Evolutionary conservation across 2,113 vertebrate genomes (phyloP), one percentile per base, ranked within the genome.

Genomic region (Dipodomys stephensi): DNA sequence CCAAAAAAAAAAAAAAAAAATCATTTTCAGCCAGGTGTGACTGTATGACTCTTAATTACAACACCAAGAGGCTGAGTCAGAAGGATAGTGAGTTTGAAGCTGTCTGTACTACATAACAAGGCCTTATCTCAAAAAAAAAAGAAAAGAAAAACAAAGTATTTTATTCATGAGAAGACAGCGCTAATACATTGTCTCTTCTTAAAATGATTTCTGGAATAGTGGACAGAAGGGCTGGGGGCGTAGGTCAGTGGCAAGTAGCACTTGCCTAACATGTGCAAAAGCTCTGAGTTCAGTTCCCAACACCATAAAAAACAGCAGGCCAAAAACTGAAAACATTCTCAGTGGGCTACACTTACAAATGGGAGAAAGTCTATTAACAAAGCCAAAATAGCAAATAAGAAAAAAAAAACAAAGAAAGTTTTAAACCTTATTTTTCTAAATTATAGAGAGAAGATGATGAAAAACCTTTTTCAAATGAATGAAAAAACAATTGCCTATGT

Each of bases 191-290:
- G 57, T 65, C 82, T 85, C 28, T 89, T 96, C 90, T 88, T 27
- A 89, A 89, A 92, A 68, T 90, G 44, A 78, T 69, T 81, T 94
- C 85, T 94, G 72, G 95, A 91, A 76, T 18, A 64, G 64, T 49
- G 22, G 27, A 91, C n/a, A 74, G 67, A 13, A 49, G 7, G 85
- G 44, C 71, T 87, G 57, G 35, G 57, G 27, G 46, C 44, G 4
- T 8, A 76, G 71, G 11, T 64, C 35, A 87, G 71, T 46, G 32
- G 35, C 16, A 64, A 57, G 49, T 49, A 27, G 27, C 35, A 23
- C 35, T 65, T 65, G 44, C 35, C 32, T 87, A 22, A 12, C 39
- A 62, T 23, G 32, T 30, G 11, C 49, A 49, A 44, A 74, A 9
- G 32, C 35, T 53, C 71, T 62, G 32, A 5, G 32, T 62, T 83